phyloP scores from a whole-genome alignment of 2,888 invertebrate genomes.

The Cephus rjabovi region DNA sequence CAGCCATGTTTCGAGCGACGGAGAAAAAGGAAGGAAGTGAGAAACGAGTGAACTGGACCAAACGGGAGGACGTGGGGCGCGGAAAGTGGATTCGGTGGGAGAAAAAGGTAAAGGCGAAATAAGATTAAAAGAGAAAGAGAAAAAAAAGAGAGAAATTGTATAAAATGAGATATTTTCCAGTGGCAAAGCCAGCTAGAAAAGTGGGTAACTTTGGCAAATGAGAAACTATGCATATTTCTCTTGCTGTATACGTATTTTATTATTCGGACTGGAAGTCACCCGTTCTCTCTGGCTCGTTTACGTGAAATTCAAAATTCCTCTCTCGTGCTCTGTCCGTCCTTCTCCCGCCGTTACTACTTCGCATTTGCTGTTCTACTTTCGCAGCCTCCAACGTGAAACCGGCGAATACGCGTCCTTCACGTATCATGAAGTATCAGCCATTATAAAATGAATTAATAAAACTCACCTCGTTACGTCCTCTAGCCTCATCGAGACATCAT shows the following conservation, averaged over 20 bases:
- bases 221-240: conserved; percentile 15
- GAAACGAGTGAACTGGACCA: neutral
- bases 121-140: neutral
- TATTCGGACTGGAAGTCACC: neutral
- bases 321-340: neutral
- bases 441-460: neutral
- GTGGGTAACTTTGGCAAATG: conserved; percentile 13
- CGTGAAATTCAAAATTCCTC: neutral
- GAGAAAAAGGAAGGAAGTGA: neutral
- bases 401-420: neutral
- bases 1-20: neutral
- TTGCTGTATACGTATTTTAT: conserved; percentile 6
- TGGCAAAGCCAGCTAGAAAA: neutral
- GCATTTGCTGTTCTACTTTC: neutral
- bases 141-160: neutral
- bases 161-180: neutral
- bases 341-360: neutral
- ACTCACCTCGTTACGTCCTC: neutral
- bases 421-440: neutral
- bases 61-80: neutral
- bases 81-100: neutral
- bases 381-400: neutral
- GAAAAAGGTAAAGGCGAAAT: neutral
- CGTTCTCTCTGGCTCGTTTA: neutral
- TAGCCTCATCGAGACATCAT: neutral